Evolutionary conservation across 2,113 vertebrate genomes (phyloP), one percentile per base, ranked within the genome.

Genomic region (Phodopus roborovskii): DNA sequence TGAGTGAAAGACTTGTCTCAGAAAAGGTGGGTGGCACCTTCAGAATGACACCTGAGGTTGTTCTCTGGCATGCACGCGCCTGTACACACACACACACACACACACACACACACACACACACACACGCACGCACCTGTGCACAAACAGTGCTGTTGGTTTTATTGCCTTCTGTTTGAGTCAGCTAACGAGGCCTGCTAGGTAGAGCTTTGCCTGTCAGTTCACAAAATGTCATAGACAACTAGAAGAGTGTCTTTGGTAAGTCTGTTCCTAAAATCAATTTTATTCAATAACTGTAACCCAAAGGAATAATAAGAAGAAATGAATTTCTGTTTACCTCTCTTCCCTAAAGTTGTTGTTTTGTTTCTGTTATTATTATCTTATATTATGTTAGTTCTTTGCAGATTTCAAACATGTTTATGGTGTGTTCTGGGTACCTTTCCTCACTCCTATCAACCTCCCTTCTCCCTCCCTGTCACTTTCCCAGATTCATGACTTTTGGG

Each of bases 181-280:
- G 24, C 16, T 24, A 7, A 30, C 19, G 13, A 66, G 92, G 26
- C 20, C 36, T 70, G 9, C 20, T 68, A 20, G 9, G 5, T 24
- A 13, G 17, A 36, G 12, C 26, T 5, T 48, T 20, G 20, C 42
- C 6, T 4, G 33, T 19, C 12, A 0, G 60, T 42, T 33, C 56
- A 6, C 7, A 30, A 16, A 66, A 9, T 26, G 22, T 20, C 58
- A 5, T 0, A 42, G 82, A 50, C 26, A 60, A 8, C 81, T 9
- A 39, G 1, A 39, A 5, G 3, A 2, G 16, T 0, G 0, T 36
- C 26, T 75, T 5, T 20, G 42, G 11, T 16, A 20, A 74, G 7
- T 60, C 45, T 24, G 24, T 79, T 82, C 20, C 36, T 13, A 5
- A 78, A 50, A 53, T 30, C 60, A 73, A 66, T 77, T 64, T 39